Percentiles rank a stretch among this genome's conserved stretches.
Evolutionary conservation across 2,113 vertebrate genomes (phyloP).

Genomic region (Eupsittula cactorum): DNA sequence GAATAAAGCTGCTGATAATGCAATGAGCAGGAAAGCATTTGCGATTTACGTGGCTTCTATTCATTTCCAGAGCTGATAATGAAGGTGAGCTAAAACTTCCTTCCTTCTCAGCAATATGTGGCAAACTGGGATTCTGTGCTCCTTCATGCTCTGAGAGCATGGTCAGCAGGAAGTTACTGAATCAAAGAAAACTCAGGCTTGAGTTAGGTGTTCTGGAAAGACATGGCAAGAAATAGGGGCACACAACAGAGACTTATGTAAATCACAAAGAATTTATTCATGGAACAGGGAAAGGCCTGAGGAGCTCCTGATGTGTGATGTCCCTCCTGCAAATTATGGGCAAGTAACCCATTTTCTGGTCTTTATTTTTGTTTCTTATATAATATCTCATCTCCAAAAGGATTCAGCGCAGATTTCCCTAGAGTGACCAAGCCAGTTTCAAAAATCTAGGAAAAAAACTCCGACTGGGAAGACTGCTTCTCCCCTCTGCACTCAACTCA

Average conservation of each 20-base stretch:
- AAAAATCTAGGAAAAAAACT: not conserved
- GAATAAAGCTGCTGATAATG: not conserved
- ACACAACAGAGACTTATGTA: not conserved
- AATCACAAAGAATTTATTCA: not conserved
- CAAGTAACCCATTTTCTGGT: constrained; percentile 44
- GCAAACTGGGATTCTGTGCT: not conserved
- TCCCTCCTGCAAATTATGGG: not conserved
- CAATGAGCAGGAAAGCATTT: not conserved
- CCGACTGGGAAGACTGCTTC: not conserved
- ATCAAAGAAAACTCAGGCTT: not conserved
- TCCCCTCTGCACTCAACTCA: not conserved
- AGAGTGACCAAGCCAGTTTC: constrained; percentile 16
- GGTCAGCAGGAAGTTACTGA: not conserved
- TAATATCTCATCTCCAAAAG: constrained; percentile 55
- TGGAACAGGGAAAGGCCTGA: not conserved
- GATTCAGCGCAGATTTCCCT: constrained; percentile 45
- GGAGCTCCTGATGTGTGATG: not conserved
- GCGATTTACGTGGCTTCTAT: not conserved
- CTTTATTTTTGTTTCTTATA: constrained; percentile 49
- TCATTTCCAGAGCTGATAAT: not conserved
- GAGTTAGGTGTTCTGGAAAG: not conserved
- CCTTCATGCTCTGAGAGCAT: not conserved
- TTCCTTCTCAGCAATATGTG: not conserved
- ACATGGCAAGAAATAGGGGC: not conserved
- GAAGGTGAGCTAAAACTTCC: not conserved